A percentile compares a stretch with the other conserved stretches of the same genome.
Evolutionary conservation across 2,888 invertebrate genomes (phyloP).

Genomic region (Vesta saturnalis): DNA sequence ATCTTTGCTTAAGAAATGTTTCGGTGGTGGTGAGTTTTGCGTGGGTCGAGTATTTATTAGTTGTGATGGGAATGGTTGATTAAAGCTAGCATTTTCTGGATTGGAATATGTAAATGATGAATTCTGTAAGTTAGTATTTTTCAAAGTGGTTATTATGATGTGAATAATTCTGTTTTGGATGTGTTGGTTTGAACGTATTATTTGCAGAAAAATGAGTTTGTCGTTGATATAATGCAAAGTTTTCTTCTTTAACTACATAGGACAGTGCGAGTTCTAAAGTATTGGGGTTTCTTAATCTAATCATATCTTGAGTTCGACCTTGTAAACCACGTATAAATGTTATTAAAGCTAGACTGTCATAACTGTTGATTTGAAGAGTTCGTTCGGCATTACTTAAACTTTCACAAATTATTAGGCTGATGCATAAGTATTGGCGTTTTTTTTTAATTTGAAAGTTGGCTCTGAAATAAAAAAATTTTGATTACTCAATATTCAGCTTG

Average conservation of each 20-base stretch:
- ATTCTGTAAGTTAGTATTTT: neutral
- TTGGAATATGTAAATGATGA: neutral
- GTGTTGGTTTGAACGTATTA: neutral
- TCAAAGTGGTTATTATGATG: neutral
- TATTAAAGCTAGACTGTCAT: too few species aligned
- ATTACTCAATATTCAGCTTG: too few species aligned
- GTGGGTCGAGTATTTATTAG: neutral
- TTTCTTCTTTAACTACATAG: slow-evolving; percentile 34
- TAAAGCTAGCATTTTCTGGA: neutral
- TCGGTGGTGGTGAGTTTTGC: neutral
- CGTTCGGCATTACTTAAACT: neutral
- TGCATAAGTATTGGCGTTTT: too few species aligned
- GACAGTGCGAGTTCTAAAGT: slow-evolving; percentile 33
- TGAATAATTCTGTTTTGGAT: neutral
- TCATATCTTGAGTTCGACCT: slow-evolving; percentile 23
- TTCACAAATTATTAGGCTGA: neutral
- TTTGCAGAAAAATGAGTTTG: neutral
- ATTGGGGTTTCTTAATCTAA: slow-evolving; percentile 37
- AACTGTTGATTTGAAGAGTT: neutral
- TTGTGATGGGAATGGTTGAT: slow-evolving; percentile 3
- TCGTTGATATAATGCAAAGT: slow-evolving; percentile 20
- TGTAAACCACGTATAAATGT: slow-evolving; percentile 19
- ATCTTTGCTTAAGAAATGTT: neutral
- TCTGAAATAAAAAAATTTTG: too few species aligned
- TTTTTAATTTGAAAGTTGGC: too few species aligned